These are phyloP conservation scores for Bimastos eiseni DNA, from an alignment of 2,888 invertebrate species.

Conservation along the genomic window DNA sequence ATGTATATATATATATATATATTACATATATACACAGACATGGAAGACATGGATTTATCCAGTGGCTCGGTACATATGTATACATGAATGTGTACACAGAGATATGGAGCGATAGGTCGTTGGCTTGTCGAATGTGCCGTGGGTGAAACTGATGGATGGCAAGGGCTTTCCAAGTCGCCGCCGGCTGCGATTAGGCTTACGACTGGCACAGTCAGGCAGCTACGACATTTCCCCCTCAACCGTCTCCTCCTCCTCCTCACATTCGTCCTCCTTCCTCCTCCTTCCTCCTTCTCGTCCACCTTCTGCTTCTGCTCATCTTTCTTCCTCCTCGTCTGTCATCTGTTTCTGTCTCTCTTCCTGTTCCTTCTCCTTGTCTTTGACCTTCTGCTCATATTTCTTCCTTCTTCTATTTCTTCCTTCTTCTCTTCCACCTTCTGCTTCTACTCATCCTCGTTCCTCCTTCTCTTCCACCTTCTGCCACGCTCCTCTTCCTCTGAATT, in stretches of 20 bases:
- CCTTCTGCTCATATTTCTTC: neutral
- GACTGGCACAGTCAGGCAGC: neutral
- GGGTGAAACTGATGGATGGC: conserved; percentile 6
- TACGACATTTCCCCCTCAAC: neutral
- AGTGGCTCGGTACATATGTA: neutral
- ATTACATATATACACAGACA: neutral
- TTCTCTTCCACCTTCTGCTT: neutral
- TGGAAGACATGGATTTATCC: neutral
- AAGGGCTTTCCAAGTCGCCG: neutral
- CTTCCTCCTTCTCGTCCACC: neutral
- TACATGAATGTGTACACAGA: neutral
- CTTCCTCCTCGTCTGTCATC: neutral
- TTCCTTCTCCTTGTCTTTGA: neutral
- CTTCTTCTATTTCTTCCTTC: neutral
- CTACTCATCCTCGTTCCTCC: neutral
- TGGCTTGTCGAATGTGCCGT: neutral
- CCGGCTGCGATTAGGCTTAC: conserved; percentile 6
- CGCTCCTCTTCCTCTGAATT: neutral
- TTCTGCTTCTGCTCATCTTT: neutral
- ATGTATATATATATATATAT: neutral
- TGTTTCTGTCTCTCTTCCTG: neutral
- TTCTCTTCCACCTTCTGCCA: neutral
- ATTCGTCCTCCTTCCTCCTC: neutral
- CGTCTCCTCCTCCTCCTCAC: neutral
- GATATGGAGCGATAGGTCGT: neutral